Percentiles rank a stretch among this genome's conserved stretches.
phyloP scores from a whole-genome alignment of 2,888 invertebrate genomes.

The Cantharis lateralis region DNA sequence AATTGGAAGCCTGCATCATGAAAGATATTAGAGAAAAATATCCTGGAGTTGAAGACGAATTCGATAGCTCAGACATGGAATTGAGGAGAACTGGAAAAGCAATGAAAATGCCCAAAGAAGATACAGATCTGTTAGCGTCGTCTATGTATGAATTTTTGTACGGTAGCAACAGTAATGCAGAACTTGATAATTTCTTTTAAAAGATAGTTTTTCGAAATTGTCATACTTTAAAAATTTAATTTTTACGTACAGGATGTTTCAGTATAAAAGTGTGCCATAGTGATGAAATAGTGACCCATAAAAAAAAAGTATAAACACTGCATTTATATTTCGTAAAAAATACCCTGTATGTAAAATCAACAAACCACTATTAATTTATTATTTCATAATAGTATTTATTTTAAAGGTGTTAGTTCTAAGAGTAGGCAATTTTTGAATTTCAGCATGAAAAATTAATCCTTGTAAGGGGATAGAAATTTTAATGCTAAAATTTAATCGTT shows the following conservation, averaged over 20 bases:
- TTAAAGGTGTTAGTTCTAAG: neutral
- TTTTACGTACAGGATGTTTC: neutral
- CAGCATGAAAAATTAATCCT: constrained; percentile 42
- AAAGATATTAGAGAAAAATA: constrained; percentile 71
- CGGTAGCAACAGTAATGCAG: constrained; percentile 60
- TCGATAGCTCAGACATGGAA: constrained; percentile 58
- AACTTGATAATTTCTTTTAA: constrained; percentile 58
- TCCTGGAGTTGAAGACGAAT: constrained; percentile 61
- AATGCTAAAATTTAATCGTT: constrained; percentile 51
- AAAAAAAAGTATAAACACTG: neutral
- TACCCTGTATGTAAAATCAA: neutral
- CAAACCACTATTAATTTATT: neutral
- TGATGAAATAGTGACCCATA: neutral
- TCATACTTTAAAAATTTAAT: neutral
- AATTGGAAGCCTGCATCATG: constrained; percentile 73
- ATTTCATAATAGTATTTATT: neutral
- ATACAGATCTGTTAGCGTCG: constrained; percentile 62
- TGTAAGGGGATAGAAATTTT: constrained; percentile 33
- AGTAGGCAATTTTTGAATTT: constrained; percentile 45
- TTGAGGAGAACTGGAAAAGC: constrained; percentile 61
- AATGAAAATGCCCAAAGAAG: constrained; percentile 54
- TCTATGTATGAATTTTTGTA: constrained; percentile 69
- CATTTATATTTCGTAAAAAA: neutral
- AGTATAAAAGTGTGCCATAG: neutral
- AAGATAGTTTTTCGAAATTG: neutral